Percentiles rank a stretch among this genome's conserved stretches.
Evolutionary conservation across 2,797 vertebrate species (phyloP).

Genomic region (Lacerta agilis): DNA sequence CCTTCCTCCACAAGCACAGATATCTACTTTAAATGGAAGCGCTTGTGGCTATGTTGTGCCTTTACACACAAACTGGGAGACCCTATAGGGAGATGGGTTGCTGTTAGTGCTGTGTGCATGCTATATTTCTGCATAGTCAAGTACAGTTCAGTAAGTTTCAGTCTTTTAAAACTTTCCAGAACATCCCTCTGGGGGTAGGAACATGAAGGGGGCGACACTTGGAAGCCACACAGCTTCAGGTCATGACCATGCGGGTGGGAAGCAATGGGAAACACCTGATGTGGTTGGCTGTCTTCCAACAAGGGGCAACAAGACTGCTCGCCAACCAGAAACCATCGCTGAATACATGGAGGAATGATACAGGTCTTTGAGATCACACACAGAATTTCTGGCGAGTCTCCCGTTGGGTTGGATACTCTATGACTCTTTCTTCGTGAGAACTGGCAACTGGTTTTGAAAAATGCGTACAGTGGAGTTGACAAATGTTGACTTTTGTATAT

Average conservation of each 20-base stretch:
- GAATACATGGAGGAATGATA: not conserved
- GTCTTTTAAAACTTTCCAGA: not conserved
- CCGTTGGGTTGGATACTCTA: not conserved
- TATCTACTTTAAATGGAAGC: not conserved
- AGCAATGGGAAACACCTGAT: not conserved
- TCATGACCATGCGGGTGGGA: not conserved
- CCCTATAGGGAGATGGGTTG: not conserved
- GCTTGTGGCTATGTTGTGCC: not conserved
- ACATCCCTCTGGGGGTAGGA: not conserved
- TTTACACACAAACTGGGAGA: not conserved
- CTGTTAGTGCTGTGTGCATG: not conserved
- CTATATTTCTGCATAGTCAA: slow-evolving; percentile 19
- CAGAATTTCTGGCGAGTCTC: not conserved
- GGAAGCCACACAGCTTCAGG: not conserved
- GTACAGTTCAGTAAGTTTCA: not conserved
- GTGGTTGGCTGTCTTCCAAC: not conserved
- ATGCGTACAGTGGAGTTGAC: not conserved
- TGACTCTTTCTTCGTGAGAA: not conserved
- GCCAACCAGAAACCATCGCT: not conserved
- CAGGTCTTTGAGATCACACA: not conserved
- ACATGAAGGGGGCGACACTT: not conserved
- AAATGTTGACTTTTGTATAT: not conserved
- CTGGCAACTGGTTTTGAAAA: not conserved
- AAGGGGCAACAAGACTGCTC: not conserved
- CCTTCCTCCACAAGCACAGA: not conserved